Evolutionary conservation across 30 jellyfish, hydroid and myxozoan species (phyloP).

Genomic region (Turritopsis rubra): DNA sequence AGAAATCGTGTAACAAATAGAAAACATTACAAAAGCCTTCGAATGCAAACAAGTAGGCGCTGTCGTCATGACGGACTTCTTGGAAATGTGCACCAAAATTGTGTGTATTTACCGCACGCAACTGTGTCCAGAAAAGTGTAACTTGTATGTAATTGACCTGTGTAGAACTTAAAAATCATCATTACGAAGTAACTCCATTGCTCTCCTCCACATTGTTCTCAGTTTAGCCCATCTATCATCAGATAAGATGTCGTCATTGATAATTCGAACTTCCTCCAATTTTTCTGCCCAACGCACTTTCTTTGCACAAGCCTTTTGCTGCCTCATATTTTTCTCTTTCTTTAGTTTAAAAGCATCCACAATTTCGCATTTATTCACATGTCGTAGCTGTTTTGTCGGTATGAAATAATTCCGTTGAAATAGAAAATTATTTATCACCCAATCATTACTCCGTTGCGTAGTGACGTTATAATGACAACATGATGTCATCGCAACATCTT

Average conservation of each 20-base stretch:
- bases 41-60: neutral
- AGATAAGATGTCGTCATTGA: neutral
- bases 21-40: neutral
- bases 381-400: neutral
- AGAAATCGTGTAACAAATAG: neutral
- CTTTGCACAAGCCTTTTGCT: neutral
- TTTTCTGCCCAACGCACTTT: neutral
- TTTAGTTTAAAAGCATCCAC: neutral
- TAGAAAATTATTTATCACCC: neutral
- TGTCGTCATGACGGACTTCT: neutral
- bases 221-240: neutral
- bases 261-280: neutral
- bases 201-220: neutral
- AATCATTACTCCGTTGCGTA: neutral
- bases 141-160: no score
- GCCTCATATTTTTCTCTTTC: neutral
- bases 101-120: neutral
- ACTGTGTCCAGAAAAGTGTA: no score
- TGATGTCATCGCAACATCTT: neutral
- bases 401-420: neutral
- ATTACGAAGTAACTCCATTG: neutral
- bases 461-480: neutral
- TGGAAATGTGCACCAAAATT: neutral
- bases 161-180: no score
- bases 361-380: neutral